phyloP scores from a whole-genome alignment of 2,888 invertebrate genomes.

The Nudaria mundana region DNA sequence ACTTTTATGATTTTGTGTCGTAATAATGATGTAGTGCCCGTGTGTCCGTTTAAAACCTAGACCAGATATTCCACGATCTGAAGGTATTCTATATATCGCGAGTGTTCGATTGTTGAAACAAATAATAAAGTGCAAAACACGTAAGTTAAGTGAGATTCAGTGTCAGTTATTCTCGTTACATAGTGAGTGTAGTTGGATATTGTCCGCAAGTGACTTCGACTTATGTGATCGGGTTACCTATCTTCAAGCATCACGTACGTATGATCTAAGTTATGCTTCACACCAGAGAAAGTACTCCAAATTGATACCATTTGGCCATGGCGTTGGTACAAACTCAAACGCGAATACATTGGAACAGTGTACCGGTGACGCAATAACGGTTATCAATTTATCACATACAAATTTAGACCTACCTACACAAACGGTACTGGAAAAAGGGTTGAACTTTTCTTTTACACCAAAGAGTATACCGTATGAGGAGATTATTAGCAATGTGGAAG shows the following conservation, averaged over 20 bases:
- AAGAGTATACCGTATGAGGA: neutral
- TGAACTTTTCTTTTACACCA: neutral
- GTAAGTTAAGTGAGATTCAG: neutral
- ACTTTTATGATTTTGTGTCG: no score
- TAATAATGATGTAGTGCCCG: no score
- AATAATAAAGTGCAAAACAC: neutral
- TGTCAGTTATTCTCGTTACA: neutral
- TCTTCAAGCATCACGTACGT: neutral
- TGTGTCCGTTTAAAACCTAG: conserved; percentile 1
- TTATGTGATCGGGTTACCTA: neutral
- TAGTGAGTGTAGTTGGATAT: neutral
- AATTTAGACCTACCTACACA: neutral
- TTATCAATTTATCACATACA: neutral
- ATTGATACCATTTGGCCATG: no score
- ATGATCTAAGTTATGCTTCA: neutral
- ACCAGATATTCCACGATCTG: neutral
- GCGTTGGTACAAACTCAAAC: no score
- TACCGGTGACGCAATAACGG: no score
- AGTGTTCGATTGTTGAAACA: conserved; percentile 1
- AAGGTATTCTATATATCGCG: neutral
- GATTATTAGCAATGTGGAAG: neutral
- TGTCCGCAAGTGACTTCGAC: neutral
- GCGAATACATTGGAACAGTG: no score
- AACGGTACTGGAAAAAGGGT: neutral
- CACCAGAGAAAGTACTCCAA: neutral